A percentile compares a stretch with the other conserved stretches of the same genome.
Conservation (phyloP, 2,797 vertebrate genomes). For the Labeo calbasu region DNA sequence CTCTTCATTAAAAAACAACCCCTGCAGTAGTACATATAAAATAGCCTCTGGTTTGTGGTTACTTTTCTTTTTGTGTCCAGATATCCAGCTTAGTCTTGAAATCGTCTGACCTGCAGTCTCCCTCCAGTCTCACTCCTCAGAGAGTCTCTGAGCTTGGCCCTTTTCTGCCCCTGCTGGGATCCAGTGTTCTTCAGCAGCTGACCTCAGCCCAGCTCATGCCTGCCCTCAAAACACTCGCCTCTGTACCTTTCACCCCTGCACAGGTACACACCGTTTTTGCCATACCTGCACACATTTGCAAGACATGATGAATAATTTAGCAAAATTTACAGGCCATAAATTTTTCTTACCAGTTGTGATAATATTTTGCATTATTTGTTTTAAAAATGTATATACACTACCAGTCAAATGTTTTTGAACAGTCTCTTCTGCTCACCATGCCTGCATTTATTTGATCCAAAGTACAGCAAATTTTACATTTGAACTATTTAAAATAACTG, state of each 20-base stretch:
- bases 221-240: conserved; percentile 66
- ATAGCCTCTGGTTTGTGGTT: neutral
- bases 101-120: conserved; percentile 64
- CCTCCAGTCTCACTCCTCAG: conserved; percentile 63
- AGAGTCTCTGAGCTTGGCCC: conserved; percentile 68
- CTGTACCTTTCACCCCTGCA: conserved; percentile 72
- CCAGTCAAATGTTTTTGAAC: too few relatives aligned
- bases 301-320: neutral
- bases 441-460: too few relatives aligned
- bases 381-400: neutral
- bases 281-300: neutral
- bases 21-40: neutral
- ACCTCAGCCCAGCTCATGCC: conserved; percentile 69
- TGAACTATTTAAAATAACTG: too few relatives aligned
- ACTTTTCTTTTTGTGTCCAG: conserved; percentile 59
- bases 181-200: conserved; percentile 73
- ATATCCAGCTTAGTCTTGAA: conserved; percentile 71
- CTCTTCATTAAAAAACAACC: neutral
- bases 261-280: conserved; percentile 67
- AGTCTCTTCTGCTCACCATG: too few relatives aligned
- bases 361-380: conserved; percentile 7
- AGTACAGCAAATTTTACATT: too few relatives aligned
- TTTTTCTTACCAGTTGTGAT: neutral
- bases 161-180: conserved; percentile 74
- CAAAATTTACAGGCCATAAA: neutral